Percentiles rank a stretch among this genome's conserved stretches.
phyloP scores from a whole-genome alignment of 1,140 invertebrate genomes.

The Metaphire vulgaris region DNA sequence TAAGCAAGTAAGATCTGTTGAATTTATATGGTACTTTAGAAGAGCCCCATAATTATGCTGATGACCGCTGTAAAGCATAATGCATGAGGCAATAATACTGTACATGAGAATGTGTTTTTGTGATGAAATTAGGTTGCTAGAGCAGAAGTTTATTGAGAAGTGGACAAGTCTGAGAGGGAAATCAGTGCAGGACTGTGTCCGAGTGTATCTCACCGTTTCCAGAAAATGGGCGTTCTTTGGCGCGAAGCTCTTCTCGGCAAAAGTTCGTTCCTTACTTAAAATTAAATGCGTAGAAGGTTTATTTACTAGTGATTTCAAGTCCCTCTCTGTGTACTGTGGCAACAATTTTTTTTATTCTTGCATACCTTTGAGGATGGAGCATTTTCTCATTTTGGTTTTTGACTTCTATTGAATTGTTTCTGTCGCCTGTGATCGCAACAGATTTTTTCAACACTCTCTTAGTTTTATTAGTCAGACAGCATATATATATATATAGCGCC shows the following conservation, averaged over 20 bases:
- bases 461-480: too few species aligned
- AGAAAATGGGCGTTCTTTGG: slow-evolving; percentile 95
- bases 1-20: too few species aligned
- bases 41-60: too few species aligned
- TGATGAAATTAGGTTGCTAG: slow-evolving; percentile 40
- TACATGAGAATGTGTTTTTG: too few species aligned
- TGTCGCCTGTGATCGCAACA: not conserved
- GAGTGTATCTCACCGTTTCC: slow-evolving; percentile 89
- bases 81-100: too few species aligned
- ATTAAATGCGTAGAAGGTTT: slow-evolving; percentile 13
- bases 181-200: slow-evolving; percentile 76
- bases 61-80: too few species aligned
- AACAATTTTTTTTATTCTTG: not conserved
- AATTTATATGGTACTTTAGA: too few species aligned
- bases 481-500: too few species aligned
- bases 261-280: slow-evolving; percentile 46
- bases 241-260: slow-evolving; percentile 78
- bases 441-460: not conserved
- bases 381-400: not conserved
- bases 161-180: slow-evolving; percentile 82
- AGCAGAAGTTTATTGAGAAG: slow-evolving; percentile 64
- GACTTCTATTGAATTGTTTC: not conserved
- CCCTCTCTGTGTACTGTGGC: not conserved
- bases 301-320: not conserved
- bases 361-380: not conserved